phyloP scores from a whole-genome alignment of 64 coral and sea anemone species.

The Dendrophyllia cribrosa region DNA sequence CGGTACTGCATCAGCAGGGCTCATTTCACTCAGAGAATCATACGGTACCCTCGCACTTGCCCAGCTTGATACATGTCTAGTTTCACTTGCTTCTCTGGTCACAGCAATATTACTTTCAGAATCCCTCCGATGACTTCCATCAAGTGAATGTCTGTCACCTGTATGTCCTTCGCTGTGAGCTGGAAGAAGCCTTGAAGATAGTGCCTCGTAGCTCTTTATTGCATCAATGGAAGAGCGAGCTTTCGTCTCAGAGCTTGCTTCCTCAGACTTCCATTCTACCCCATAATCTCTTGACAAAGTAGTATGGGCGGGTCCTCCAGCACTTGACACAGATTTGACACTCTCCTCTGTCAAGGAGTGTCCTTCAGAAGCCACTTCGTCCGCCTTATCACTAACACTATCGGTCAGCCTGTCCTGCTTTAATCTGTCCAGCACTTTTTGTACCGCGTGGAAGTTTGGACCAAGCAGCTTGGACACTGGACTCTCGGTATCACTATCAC shows the following conservation, averaged over 20 bases:
- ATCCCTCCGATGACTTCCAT: background rate
- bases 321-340: background rate
- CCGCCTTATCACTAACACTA: constrained; percentile 4
- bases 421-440: constrained; percentile 80
- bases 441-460: constrained; percentile 92
- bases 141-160: background rate
- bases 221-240: background rate
- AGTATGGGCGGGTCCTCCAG: background rate
- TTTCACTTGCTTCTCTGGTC: background rate
- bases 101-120: background rate
- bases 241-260: background rate
- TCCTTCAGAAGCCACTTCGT: background rate
- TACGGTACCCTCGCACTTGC: constrained; percentile 1
- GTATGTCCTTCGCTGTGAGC: background rate
- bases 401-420: constrained; percentile 68
- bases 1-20: background rate
- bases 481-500: constrained; percentile 86
- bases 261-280: background rate
- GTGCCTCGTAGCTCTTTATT: background rate
- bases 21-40: background rate
- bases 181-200: background rate
- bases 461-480: constrained; percentile 98
- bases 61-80: constrained; percentile 5
- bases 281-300: background rate
- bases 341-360: background rate